A percentile compares a stretch with the other conserved stretches of the same genome.
Conservation (phyloP, 1,140 invertebrate species). For the Panagrolaimus sp. region DNA sequence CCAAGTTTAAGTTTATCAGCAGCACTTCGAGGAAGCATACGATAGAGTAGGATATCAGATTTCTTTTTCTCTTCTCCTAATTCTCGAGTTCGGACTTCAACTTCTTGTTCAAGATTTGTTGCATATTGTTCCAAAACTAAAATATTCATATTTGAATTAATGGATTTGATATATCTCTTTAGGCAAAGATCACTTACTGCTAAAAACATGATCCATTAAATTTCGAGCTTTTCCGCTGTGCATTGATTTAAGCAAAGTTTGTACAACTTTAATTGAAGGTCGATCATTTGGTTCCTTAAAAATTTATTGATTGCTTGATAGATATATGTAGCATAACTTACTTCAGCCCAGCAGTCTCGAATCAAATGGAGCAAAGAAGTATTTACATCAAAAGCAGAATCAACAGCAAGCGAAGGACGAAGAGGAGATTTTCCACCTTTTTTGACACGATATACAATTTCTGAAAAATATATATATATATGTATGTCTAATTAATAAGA, state of each 20-base stretch:
- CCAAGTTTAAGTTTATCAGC: conserved; percentile 80
- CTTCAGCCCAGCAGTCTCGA: conserved; percentile 67
- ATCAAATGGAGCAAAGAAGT: conserved; percentile 18
- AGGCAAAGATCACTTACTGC: conserved; percentile 60
- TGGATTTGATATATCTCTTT: neutral
- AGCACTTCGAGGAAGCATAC: conserved; percentile 72
- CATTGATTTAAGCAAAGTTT: conserved; percentile 49
- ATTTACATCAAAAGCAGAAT: conserved; percentile 22
- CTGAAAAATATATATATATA: neutral
- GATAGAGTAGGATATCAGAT: conserved; percentile 74
- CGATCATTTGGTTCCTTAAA: conserved; percentile 69
- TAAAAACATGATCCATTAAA: conserved; percentile 77
- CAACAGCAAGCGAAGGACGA: conserved; percentile 19
- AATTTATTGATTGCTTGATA: no score
- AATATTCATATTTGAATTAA: neutral
- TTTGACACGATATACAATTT: conserved; percentile 27
- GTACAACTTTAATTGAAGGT: conserved; percentile 75
- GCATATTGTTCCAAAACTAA: conserved; percentile 75
- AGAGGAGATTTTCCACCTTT: conserved; percentile 22
- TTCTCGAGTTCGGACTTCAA: conserved; percentile 83
- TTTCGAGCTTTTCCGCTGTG: conserved; percentile 59
- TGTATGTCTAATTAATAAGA: no score
- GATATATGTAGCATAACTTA: no score
- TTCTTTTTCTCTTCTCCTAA: conserved; percentile 90
- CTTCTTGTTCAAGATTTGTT: conserved; percentile 72